These are phyloP conservation scores for Panthera tigris DNA, from an alignment of 2,113 vertebrate species.

Conservation along the genomic window DNA sequence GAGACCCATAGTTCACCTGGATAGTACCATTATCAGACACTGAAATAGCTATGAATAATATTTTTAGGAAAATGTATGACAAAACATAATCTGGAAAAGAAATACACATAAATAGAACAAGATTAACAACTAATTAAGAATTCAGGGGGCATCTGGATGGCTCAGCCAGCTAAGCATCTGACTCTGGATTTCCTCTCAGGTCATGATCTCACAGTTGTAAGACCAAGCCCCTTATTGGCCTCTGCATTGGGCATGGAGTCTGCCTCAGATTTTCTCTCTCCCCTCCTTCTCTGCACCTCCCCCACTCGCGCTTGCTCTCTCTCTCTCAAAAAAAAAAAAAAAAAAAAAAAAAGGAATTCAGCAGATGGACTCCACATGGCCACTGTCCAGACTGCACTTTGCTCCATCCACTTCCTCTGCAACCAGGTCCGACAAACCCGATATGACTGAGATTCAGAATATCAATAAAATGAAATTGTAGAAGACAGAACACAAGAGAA, in stretches of 20 bases:
- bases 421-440: neutral
- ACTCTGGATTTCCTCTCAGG: too few relatives aligned
- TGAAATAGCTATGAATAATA: neutral
- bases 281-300: too few relatives aligned
- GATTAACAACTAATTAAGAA: neutral
- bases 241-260: too few relatives aligned
- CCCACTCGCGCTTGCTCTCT: too few relatives aligned
- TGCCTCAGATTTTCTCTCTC: too few relatives aligned
- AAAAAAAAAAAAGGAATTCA: neutral
- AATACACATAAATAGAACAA: neutral
- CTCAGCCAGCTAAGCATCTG: too few relatives aligned
- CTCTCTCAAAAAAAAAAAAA: too few relatives aligned
- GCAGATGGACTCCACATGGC: neutral
- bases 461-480: neutral
- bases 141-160: too few relatives aligned
- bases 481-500: neutral
- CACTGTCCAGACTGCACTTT: neutral
- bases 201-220: too few relatives aligned
- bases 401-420: neutral
- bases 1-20: neutral
- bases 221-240: too few relatives aligned
- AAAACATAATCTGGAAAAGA: neutral
- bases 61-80: neutral
- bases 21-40: neutral
- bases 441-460: neutral